These are phyloP conservation scores for Canis aureus DNA, from an alignment of 2,113 vertebrate species.

Conservation along the genomic window DNA sequence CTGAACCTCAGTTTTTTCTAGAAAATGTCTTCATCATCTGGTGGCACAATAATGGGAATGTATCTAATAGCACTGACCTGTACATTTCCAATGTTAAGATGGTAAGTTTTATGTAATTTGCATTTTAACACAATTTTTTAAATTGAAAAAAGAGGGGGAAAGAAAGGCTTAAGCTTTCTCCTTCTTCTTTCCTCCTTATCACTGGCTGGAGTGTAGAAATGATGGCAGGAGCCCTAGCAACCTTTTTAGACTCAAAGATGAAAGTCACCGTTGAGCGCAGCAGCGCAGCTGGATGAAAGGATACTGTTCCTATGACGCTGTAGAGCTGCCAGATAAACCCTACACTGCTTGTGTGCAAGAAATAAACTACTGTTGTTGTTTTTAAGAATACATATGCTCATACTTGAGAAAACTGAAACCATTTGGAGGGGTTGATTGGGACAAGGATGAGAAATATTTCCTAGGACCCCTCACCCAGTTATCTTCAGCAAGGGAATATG, in stretches of 20 bases:
- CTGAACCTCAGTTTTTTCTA: background rate
- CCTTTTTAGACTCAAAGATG: background rate
- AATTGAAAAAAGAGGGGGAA: background rate
- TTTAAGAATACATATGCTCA: background rate
- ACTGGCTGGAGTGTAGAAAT: background rate
- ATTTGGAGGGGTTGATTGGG: background rate
- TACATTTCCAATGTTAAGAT: background rate
- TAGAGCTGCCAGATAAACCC: background rate
- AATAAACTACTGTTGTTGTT: background rate
- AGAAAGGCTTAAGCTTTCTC: background rate
- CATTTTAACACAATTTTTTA: background rate
- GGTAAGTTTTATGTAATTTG: background rate
- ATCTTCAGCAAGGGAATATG: background rate
- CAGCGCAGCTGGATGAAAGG: background rate
- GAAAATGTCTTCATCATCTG: background rate
- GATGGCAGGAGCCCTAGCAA: conserved; percentile 31
- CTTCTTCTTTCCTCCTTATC: background rate
- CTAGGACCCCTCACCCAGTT: background rate
- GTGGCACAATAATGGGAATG: background rate
- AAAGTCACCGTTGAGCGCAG: background rate
- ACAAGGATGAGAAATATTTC: background rate
- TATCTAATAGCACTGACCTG: background rate
- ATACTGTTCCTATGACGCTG: background rate
- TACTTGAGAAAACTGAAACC: background rate
- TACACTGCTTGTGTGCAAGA: background rate